Evolutionary conservation across 2,888 invertebrate genomes (phyloP), one percentile per base, ranked within the genome.

Genomic region (Drosophila affinis): DNA sequence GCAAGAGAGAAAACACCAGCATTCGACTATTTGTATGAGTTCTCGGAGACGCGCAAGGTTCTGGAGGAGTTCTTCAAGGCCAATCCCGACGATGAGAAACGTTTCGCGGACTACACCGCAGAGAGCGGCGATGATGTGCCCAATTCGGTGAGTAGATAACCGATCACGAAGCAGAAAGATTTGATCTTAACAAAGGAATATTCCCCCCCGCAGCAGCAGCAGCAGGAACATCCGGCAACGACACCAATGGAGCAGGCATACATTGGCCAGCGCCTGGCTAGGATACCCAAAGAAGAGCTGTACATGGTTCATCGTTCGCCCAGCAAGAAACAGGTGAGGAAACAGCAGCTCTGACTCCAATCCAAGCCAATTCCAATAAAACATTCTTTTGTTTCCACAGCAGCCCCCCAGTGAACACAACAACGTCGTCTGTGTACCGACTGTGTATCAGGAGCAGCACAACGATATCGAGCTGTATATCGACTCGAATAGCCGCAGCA

Each of bases 21-120:
- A 3, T 97, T 97, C 91, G 97, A 97, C 93, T 97, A 97, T 92
- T 92, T 97, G 75, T 97, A 97, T 92, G 98, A 98, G 92, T 97
- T 97, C 92, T 97, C 97, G 0, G 97, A 98, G 93, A 98, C 98
- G 27, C 94, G 97, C 78, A 97, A 97, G 93, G 97, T 98, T 53
- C 93, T 98, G 49, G 97, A 98, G 90, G 97, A 98, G 93, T 98
- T 98, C 93, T 98, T 97, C 93, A 95, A 96, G 90, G 96, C 96
- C 87, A 95, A 94, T 88, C 94, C 94, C 68, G 94, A 94, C 21
- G 92, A 93, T 29, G 90, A 92, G 59, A 92, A 92, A 72, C 93
- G 93, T 61, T 93, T 90, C 72, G 87, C 89, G 9, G 92, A 92
- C 70, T 91, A 90, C 47, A 84, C 89, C 21, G 70, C 86, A 3